phyloP scores from a whole-genome alignment of 2,797 vertebrate species.

The Lagorchestes hirsutus region DNA sequence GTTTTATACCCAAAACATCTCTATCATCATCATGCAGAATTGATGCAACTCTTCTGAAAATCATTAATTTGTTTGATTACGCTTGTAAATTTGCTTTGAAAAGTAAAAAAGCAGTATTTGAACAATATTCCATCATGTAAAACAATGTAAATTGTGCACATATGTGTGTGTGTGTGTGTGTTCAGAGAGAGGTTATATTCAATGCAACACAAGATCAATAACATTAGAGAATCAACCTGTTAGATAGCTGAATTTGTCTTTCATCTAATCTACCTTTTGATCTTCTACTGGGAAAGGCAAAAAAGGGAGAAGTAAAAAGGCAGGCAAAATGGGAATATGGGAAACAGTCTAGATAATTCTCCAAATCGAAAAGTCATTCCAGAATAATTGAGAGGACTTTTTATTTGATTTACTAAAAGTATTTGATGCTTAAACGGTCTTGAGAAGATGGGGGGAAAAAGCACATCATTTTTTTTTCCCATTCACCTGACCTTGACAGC shows the following conservation, averaged over 20 bases:
- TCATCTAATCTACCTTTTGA: background rate
- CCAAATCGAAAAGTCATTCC: background rate
- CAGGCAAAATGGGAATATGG: background rate
- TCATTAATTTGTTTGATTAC: background rate
- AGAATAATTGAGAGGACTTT: background rate
- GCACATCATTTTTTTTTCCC: background rate
- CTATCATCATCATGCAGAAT: background rate
- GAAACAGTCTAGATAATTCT: background rate
- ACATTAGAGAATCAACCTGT: background rate
- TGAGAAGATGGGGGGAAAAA: background rate
- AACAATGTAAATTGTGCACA: background rate
- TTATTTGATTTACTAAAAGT: background rate
- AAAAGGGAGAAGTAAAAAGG: background rate
- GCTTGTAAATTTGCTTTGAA: background rate
- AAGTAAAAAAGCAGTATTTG: background rate
- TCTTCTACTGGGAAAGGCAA: background rate
- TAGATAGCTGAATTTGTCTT: background rate
- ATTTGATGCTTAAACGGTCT: background rate
- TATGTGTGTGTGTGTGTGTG: background rate
- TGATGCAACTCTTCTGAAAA: background rate
- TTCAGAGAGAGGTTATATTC: background rate
- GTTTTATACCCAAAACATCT: background rate
- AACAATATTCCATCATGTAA: background rate
- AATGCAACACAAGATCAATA: background rate
- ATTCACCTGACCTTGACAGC: background rate